Evolutionary conservation across 2,113 vertebrate genomes (phyloP).

Genomic region (Trichomycterus rosablanca): DNA sequence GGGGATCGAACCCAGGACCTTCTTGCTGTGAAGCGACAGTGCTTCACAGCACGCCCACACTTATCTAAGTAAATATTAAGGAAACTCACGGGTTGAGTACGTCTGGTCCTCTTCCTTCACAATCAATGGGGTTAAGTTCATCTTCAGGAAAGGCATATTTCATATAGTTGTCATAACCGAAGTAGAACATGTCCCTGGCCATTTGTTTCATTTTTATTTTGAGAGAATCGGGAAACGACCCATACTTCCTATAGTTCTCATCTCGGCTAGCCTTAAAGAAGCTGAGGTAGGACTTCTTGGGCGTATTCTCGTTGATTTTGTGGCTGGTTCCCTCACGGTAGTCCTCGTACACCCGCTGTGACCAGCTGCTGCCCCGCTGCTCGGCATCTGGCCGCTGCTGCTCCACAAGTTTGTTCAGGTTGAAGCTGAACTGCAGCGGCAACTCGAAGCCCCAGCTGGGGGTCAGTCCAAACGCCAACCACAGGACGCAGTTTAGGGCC

Average conservation of each 20-base stretch:
- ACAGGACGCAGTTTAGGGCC: slow-evolving; percentile 75
- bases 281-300: slow-evolving; percentile 61
- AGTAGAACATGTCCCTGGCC: slow-evolving; percentile 91
- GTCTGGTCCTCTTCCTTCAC: slow-evolving; percentile 88
- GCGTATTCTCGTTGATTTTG: slow-evolving; percentile 41
- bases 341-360: slow-evolving; percentile 51
- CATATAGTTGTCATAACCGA: slow-evolving; percentile 98
- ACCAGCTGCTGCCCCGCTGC: slow-evolving; percentile 54
- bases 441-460: slow-evolving; percentile 79
- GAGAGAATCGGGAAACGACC: slow-evolving; percentile 79
- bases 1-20: no score
- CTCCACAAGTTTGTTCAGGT: slow-evolving; percentile 59
- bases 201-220: slow-evolving; percentile 79
- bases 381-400: neutral
- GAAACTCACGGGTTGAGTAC: slow-evolving; percentile 86
- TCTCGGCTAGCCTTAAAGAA: slow-evolving; percentile 66
- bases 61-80: no score
- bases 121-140: slow-evolving; percentile 93
- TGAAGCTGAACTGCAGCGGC: slow-evolving; percentile 61
- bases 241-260: slow-evolving; percentile 83
- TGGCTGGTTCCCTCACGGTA: slow-evolving; percentile 50
- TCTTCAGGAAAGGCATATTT: slow-evolving; percentile 89
- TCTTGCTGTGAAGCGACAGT: no score
- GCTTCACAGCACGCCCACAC: no score
- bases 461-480: slow-evolving; percentile 77